phyloP scores from a whole-genome alignment of 1,140 invertebrate species.

The Scaptomyza hsui region DNA sequence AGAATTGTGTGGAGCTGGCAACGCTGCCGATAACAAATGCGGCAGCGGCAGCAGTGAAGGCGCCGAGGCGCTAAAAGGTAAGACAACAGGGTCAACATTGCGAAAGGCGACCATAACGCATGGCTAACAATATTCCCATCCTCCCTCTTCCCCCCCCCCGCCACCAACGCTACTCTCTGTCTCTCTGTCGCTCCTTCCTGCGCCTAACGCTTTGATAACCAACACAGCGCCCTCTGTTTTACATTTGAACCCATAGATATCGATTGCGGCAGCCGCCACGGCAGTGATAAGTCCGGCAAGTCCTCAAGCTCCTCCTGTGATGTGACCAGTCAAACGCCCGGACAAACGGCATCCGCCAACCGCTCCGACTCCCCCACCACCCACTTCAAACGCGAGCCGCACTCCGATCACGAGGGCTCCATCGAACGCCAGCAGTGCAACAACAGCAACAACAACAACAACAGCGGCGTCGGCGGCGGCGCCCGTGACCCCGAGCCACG shows the following conservation, averaged over 20 bases:
- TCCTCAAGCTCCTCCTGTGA: conserved; percentile 73
- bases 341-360: conserved; percentile 32
- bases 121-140: conserved; percentile 46
- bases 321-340: conserved; percentile 51
- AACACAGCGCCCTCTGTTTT: conserved; percentile 71
- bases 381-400: conserved; percentile 77
- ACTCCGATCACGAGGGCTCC: conserved; percentile 84
- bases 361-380: conserved; percentile 75
- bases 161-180: neutral
- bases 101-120: conserved; percentile 38
- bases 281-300: conserved; percentile 82
- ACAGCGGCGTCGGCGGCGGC: no score
- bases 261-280: conserved; percentile 65
- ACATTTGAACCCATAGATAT: conserved; percentile 64
- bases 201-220: conserved; percentile 67
- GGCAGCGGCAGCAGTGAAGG: conserved; percentile 45
- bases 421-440: conserved; percentile 68
- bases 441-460: neutral
- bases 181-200: neutral
- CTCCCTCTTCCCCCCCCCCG: neutral
- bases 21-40: conserved; percentile 50
- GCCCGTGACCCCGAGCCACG: conserved; percentile 49
- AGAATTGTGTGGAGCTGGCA: conserved; percentile 41
- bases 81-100: conserved; percentile 8
- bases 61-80: conserved; percentile 63